A percentile compares a stretch with the other conserved stretches of the same genome.
phyloP scores from a whole-genome alignment of 2,888 invertebrate genomes.

The Orchestes rusci region DNA sequence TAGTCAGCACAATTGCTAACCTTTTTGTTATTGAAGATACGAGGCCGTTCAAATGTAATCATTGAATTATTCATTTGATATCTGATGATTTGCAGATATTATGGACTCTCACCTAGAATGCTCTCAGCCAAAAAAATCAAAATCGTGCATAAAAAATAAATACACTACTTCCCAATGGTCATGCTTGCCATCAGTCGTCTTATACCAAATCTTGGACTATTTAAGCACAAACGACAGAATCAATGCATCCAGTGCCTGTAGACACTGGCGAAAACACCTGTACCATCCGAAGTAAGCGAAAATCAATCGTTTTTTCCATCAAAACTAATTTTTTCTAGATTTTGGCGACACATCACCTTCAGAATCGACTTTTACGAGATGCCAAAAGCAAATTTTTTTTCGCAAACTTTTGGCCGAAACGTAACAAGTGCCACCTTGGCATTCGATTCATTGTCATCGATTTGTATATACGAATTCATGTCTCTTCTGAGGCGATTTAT shows the following conservation, averaged over 20 bases:
- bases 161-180: slow-evolving; percentile 35
- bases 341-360: not conserved
- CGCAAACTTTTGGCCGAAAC: slow-evolving; percentile 36
- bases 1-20: too few species aligned
- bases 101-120: slow-evolving; percentile 24
- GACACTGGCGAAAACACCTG: slow-evolving; percentile 41
- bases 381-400: slow-evolving; percentile 38
- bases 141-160: slow-evolving; percentile 32
- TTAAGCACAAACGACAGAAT: slow-evolving; percentile 38
- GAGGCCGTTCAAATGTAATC: slow-evolving; percentile 2
- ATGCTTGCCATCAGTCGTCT: slow-evolving; percentile 39
- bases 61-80: not conserved
- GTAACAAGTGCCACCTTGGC: slow-evolving; percentile 38
- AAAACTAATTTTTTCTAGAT: not conserved
- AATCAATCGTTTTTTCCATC: too few species aligned
- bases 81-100: slow-evolving; percentile 5
- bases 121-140: slow-evolving; percentile 40
- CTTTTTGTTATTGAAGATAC: too few species aligned
- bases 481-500: slow-evolving; percentile 37
- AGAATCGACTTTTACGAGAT: too few species aligned
- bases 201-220: slow-evolving; percentile 41
- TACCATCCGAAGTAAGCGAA: slow-evolving; percentile 43
- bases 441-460: slow-evolving; percentile 38
- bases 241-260: slow-evolving; percentile 42
- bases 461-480: slow-evolving; percentile 40